Evolutionary conservation across 2,888 invertebrate species (phyloP).

Genomic region (Drosophila villosipedis): DNA sequence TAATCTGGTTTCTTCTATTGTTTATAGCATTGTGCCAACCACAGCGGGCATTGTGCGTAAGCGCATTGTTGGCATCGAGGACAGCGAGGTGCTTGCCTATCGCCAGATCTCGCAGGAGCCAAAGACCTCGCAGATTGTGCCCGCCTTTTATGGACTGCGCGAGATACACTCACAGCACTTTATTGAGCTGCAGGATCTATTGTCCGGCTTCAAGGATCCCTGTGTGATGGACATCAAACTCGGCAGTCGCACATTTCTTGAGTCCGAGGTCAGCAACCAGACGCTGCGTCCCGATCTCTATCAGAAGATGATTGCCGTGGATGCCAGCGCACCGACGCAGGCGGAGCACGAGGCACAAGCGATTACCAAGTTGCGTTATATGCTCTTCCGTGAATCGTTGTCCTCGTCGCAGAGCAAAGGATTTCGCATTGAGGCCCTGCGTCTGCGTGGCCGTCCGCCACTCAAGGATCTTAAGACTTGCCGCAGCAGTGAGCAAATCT

Average conservation of each 20-base stretch:
- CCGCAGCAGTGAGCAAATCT: slow-evolving; percentile 91
- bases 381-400: slow-evolving; percentile 97
- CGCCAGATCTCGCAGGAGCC: slow-evolving; percentile 92
- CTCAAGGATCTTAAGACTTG: slow-evolving; percentile 95
- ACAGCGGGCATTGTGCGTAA: slow-evolving; percentile 98
- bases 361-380: slow-evolving; percentile 97
- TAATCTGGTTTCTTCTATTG: neutral
- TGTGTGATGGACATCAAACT: slow-evolving; percentile 99
- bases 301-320: slow-evolving; percentile 97
- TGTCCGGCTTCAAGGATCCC: slow-evolving; percentile 95
- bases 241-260: slow-evolving; percentile 97
- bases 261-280: slow-evolving; percentile 96
- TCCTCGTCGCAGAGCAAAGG: slow-evolving; percentile 97
- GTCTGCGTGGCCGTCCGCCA: slow-evolving; percentile 92
- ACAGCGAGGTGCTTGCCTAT: slow-evolving; percentile 92
- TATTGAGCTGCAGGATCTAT: slow-evolving; percentile 97
- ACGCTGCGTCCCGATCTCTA: slow-evolving; percentile 94
- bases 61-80: slow-evolving; percentile 90
- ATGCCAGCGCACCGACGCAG: slow-evolving; percentile 93
- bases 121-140: slow-evolving; percentile 87
- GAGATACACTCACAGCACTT: slow-evolving; percentile 91
- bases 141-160: slow-evolving; percentile 93
- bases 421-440: slow-evolving; percentile 98
- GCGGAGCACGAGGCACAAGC: slow-evolving; percentile 93
- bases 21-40: slow-evolving; percentile 93